phyloP scores from a whole-genome alignment of 2,888 invertebrate species.

The Diogma glabrata region DNA sequence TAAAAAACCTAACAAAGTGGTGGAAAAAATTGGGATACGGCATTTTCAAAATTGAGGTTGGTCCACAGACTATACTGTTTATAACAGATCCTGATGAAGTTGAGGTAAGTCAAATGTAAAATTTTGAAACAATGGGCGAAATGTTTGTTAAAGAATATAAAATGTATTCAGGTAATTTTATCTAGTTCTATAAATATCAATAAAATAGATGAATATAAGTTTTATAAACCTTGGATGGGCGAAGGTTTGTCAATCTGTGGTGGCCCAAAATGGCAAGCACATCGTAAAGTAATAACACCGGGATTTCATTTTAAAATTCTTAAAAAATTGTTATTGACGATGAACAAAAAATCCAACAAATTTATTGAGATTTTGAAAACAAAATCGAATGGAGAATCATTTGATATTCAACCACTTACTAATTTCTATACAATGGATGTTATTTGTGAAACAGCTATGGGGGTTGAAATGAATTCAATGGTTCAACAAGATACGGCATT shows the following conservation, averaged over 20 bases:
- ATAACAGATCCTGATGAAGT: too few species aligned
- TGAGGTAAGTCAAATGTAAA: too few species aligned
- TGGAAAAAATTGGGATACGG: too few species aligned
- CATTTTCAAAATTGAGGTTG: too few species aligned
- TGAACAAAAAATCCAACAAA: constrained; percentile 38
- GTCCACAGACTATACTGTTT: too few species aligned
- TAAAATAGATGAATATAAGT: constrained; percentile 26
- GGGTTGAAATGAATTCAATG: neutral
- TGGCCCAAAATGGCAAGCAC: constrained; percentile 37
- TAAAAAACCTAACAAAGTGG: too few species aligned
- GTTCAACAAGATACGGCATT: neutral
- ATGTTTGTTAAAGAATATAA: too few species aligned
- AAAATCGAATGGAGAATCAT: constrained; percentile 24
- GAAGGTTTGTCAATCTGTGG: constrained; percentile 36
- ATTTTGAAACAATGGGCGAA: too few species aligned
- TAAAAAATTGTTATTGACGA: constrained; percentile 37
- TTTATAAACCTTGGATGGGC: constrained; percentile 38
- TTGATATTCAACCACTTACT: constrained; percentile 41
- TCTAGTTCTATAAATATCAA: neutral
- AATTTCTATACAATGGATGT: constrained; percentile 40
- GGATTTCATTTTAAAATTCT: constrained; percentile 42
- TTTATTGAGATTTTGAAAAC: constrained; percentile 32
- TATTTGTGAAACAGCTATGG: constrained; percentile 29
- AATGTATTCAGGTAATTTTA: too few species aligned
- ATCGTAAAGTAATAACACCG: constrained; percentile 42